A percentile compares a stretch with the other conserved stretches of the same genome.
phyloP scores from a whole-genome alignment of 2,797 vertebrate genomes.

The Cynopterus sphinx region DNA sequence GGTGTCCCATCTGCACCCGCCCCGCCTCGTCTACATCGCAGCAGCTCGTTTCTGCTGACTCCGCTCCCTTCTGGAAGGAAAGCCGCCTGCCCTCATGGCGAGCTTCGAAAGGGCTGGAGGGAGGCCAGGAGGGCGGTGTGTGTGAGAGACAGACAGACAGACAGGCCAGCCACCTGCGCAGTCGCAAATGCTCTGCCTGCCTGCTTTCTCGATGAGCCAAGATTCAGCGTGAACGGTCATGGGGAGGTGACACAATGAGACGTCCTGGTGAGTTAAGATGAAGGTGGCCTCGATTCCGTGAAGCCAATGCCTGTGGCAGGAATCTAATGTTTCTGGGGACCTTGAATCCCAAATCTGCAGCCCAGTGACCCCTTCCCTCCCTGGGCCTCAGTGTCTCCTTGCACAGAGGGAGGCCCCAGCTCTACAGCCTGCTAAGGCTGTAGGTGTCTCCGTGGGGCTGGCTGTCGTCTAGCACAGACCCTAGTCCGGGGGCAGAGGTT shows the following conservation, averaged over 20 bases:
- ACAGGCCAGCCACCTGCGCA: background rate
- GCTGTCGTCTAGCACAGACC: rapidly evolving
- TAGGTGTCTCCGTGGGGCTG: rapidly evolving
- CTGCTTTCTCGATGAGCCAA: background rate
- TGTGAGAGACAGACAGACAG: no score
- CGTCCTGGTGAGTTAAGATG: background rate
- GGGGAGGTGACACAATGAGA: background rate
- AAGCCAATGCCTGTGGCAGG: background rate
- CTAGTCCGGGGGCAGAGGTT: rapidly evolving
- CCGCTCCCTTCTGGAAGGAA: background rate
- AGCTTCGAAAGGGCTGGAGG: background rate
- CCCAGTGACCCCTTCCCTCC: background rate
- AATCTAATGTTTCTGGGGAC: background rate
- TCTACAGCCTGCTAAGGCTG: background rate
- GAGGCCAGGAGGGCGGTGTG: no score
- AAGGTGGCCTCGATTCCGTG: rapidly evolving
- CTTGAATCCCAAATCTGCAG: background rate
- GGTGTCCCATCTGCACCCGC: background rate
- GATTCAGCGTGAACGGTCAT: background rate
- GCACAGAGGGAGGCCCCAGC: background rate
- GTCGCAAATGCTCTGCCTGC: background rate
- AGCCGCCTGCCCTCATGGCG: rapidly evolving
- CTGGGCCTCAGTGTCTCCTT: background rate
- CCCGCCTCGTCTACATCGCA: background rate
- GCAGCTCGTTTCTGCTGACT: background rate